A percentile compares a stretch with the other conserved stretches of the same genome.
These are phyloP conservation scores for Atta colombica DNA, from an alignment of 1,140 invertebrate genomes.

Conservation along the genomic window DNA sequence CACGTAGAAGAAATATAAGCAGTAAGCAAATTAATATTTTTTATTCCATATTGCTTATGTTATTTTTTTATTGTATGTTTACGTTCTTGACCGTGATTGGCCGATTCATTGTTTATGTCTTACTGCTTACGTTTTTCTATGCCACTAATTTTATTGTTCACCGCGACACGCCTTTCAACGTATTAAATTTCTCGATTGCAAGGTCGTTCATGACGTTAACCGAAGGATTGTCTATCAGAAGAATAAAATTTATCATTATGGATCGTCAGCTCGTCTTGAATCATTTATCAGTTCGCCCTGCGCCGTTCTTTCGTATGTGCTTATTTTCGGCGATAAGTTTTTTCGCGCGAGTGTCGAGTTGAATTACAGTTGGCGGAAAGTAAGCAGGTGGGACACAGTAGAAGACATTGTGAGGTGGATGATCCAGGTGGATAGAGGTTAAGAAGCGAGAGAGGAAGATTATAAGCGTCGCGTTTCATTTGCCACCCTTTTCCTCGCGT, in stretches of 20 bases:
- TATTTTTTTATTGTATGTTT: too few relatives aligned
- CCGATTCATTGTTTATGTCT: too few relatives aligned
- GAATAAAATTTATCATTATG: constrained; percentile 29
- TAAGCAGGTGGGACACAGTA: constrained; percentile 53
- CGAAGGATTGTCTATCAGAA: background rate
- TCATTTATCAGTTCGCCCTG: constrained; percentile 18
- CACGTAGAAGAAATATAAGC: too few relatives aligned
- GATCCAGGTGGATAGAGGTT: background rate
- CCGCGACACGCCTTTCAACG: background rate
- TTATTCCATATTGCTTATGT: too few relatives aligned
- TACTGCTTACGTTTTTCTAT: too few relatives aligned
- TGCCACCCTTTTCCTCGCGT: constrained; percentile 62
- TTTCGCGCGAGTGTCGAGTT: constrained; percentile 17
- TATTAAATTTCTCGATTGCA: background rate
- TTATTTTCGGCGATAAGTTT: background rate
- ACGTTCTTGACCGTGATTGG: too few relatives aligned
- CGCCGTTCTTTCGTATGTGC: background rate
- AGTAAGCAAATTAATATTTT: too few relatives aligned
- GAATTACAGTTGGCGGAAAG: constrained; percentile 59
- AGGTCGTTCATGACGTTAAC: background rate
- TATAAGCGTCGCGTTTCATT: constrained; percentile 80
- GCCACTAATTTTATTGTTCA: too few relatives aligned
- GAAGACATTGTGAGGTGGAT: constrained; percentile 50
- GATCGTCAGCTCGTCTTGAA: background rate
- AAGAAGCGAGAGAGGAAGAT: constrained; percentile 72